Evolutionary conservation across 1,140 invertebrate genomes (phyloP).

Genomic region (Penaeus japonicus): DNA sequence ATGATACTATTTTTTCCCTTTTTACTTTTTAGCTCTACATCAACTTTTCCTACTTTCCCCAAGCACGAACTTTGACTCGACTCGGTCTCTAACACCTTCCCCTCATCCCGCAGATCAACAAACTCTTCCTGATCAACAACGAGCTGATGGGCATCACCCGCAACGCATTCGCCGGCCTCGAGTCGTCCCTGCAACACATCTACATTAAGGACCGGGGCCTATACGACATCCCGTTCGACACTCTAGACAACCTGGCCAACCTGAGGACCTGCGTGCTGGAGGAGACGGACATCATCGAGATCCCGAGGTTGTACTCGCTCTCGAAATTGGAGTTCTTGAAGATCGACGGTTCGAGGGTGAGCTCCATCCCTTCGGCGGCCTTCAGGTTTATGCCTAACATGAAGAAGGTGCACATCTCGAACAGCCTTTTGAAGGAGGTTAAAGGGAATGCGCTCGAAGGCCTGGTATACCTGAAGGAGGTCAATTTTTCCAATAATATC

Average conservation of each 20-base stretch:
- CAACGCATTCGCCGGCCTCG: conserved; percentile 59
- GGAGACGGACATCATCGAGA: conserved; percentile 55
- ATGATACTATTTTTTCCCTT: too few relatives aligned
- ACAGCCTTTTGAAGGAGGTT: conserved; percentile 33
- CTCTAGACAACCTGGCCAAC: conserved; percentile 57
- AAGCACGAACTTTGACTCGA: not conserved
- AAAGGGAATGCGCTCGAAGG: conserved; percentile 69
- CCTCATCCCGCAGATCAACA: conserved; percentile 42
- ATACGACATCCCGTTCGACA: conserved; percentile 53
- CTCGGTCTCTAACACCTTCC: not conserved
- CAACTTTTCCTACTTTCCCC: not conserved
- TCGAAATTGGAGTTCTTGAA: conserved; percentile 56
- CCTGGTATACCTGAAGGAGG: conserved; percentile 74
- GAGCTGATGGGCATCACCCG: conserved; percentile 47
- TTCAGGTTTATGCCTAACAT: conserved; percentile 58
- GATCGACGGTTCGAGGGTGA: conserved; percentile 57
- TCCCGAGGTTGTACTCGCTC: conserved; percentile 58
- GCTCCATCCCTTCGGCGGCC: conserved; percentile 35
- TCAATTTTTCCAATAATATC: conserved; percentile 81
- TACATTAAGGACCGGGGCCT: conserved; percentile 55
- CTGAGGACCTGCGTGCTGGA: conserved; percentile 56
- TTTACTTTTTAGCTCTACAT: not conserved
- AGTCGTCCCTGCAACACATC: conserved; percentile 56
- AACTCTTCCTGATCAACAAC: conserved; percentile 55
- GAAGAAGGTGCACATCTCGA: conserved; percentile 49